phyloP scores from a whole-genome alignment of 2,888 invertebrate genomes.

The Autographa pulchrina region DNA sequence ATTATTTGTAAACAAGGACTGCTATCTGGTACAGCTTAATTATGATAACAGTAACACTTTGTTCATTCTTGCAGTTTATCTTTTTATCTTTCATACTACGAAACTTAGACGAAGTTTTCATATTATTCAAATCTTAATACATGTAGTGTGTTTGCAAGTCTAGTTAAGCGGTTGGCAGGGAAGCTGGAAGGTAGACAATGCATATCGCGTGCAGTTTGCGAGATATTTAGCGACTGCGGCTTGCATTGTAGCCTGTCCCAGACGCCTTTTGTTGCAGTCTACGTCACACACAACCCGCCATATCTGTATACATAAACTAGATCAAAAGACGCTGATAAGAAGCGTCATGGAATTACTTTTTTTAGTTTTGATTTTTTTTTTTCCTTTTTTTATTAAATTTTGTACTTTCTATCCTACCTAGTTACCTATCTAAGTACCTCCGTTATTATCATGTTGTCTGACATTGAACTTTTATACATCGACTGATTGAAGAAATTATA shows the following conservation, averaged over 20 bases:
- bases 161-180: conserved; percentile 43
- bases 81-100: neutral
- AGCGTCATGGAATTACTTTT: neutral
- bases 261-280: conserved; percentile 70
- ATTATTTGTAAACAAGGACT: neutral
- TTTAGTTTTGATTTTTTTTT: no score
- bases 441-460: neutral
- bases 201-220: conserved; percentile 65
- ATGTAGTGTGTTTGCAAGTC: conserved; percentile 10
- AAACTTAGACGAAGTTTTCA: neutral
- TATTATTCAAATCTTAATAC: conserved; percentile 20
- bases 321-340: neutral
- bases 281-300: conserved; percentile 42
- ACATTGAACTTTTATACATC: neutral
- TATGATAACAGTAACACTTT: neutral
- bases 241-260: conserved; percentile 59
- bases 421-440: no score
- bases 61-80: neutral
- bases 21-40: neutral
- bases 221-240: conserved; percentile 55
- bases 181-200: conserved; percentile 81
- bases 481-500: neutral
- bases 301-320: conserved; percentile 24
- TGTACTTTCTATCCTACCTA: no score
- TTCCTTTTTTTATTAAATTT: no score